Conservation (phyloP, 1,140 invertebrate species). For the Metaphire vulgaris region DNA sequence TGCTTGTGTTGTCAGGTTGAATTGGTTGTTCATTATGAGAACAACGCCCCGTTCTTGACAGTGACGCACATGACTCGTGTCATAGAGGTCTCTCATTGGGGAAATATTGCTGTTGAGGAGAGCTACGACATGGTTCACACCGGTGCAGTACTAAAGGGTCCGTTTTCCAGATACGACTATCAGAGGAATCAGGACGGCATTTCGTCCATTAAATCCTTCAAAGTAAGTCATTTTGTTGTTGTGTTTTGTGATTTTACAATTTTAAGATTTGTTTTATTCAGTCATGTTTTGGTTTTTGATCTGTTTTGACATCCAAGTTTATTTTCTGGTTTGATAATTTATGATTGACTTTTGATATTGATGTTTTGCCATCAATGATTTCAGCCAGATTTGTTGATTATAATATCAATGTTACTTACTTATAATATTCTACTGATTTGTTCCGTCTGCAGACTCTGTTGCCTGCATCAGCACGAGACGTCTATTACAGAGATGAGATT, state of each 20-base stretch:
- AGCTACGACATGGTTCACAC: constrained; percentile 82
- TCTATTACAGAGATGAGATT: constrained; percentile 94
- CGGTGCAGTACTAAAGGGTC: constrained; percentile 84
- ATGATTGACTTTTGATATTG: no score
- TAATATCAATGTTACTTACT: background rate
- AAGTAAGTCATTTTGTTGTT: constrained; percentile 49
- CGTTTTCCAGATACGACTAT: constrained; percentile 93
- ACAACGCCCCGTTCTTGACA: constrained; percentile 89
- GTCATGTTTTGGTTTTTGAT: background rate
- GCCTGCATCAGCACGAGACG: constrained; percentile 80
- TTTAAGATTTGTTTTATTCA: constrained; percentile 16
- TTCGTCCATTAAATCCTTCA: constrained; percentile 83
- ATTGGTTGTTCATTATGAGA: constrained; percentile 85
- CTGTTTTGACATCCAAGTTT: background rate
- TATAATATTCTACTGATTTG: constrained; percentile 20
- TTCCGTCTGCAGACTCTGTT: constrained; percentile 64
- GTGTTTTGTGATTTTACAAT: constrained; percentile 23
- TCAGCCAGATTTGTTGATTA: background rate
- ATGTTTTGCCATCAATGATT: background rate
- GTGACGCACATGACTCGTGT: constrained; percentile 74
- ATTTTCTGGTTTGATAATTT: background rate
- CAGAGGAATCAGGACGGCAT: constrained; percentile 78
- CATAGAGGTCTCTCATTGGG: constrained; percentile 98
- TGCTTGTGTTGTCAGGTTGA: constrained; percentile 56
- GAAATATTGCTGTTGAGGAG: constrained; percentile 95